These are phyloP conservation scores for Oxytorus armatus DNA, from an alignment of 2,888 invertebrate genomes.

Conservation along the genomic window DNA sequence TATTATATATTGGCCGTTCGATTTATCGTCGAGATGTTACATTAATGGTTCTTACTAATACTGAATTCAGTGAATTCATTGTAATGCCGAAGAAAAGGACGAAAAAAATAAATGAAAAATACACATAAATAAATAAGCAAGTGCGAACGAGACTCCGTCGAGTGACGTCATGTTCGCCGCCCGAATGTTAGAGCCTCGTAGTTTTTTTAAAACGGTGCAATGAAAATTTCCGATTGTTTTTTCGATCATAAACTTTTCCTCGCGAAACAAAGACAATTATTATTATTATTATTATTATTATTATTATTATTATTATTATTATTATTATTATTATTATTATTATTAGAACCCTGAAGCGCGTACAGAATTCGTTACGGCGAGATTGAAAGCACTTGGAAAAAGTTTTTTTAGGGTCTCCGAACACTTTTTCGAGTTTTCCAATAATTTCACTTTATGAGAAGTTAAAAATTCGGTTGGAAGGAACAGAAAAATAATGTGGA, in stretches of 20 bases:
- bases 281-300: no score
- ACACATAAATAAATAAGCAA: conserved; percentile 12
- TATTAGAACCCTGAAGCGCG: no score
- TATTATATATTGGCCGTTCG: conserved; percentile 44
- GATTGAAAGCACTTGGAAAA: no score
- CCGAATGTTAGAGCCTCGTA: conserved; percentile 23
- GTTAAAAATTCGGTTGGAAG: no score
- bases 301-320: no score
- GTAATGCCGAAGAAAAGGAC: conserved; percentile 43
- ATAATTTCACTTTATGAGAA: no score
- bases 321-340: no score
- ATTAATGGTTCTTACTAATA: conserved; percentile 53
- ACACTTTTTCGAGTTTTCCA: no score
- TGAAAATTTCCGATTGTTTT: conserved; percentile 28
- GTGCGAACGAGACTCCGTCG: conserved; percentile 30
- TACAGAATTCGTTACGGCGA: no score
- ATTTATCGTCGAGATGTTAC: conserved; percentile 59
- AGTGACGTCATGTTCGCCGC: conserved; percentile 21
- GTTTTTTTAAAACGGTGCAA: conserved; percentile 59
- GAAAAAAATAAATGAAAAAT: conserved; percentile 7
- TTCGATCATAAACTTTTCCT: conserved; percentile 44
- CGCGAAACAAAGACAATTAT: no score
- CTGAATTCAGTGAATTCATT: conserved; percentile 67
- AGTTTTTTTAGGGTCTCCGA: no score
- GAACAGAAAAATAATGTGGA: no score